phyloP scores from a whole-genome alignment of 2,797 vertebrate species.

The Tympanoctomys barrerae region DNA sequence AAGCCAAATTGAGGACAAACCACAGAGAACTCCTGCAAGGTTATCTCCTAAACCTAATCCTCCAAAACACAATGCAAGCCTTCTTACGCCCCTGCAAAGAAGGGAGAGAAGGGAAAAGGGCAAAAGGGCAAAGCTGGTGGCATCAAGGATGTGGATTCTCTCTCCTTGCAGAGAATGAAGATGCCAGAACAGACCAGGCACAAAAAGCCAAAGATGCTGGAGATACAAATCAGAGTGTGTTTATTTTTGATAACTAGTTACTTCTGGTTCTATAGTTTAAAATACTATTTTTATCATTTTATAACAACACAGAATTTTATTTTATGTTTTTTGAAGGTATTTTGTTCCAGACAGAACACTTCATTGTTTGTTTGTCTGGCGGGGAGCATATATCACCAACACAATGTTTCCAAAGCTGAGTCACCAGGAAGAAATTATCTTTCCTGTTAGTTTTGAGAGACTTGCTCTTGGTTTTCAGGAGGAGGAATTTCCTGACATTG shows the following conservation, averaged over 20 bases:
- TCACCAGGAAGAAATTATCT: not conserved
- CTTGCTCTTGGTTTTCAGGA: not conserved
- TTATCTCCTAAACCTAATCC: not conserved
- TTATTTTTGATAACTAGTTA: not conserved
- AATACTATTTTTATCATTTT: conserved; percentile 98
- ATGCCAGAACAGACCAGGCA: not conserved
- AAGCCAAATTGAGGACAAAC: not conserved
- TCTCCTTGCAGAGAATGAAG: not conserved
- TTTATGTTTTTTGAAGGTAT: conserved; percentile 88
- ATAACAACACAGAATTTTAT: conserved; percentile 95
- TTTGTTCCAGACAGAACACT: not conserved
- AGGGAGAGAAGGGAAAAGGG: too few species aligned
- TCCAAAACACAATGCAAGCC: not conserved
- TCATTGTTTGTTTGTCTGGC: not conserved
- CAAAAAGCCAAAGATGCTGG: not conserved
- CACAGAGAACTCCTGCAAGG: not conserved
- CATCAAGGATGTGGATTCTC: not conserved
- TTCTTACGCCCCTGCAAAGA: not conserved
- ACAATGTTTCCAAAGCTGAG: not conserved
- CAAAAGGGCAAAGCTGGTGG: not conserved
- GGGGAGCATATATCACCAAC: not conserved
- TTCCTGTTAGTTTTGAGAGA: not conserved
- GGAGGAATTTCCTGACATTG: not conserved
- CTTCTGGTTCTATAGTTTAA: not conserved
- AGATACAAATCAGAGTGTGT: not conserved